phyloP scores from a whole-genome alignment of 2,113 vertebrate species.

The Lasiurus borealis region DNA sequence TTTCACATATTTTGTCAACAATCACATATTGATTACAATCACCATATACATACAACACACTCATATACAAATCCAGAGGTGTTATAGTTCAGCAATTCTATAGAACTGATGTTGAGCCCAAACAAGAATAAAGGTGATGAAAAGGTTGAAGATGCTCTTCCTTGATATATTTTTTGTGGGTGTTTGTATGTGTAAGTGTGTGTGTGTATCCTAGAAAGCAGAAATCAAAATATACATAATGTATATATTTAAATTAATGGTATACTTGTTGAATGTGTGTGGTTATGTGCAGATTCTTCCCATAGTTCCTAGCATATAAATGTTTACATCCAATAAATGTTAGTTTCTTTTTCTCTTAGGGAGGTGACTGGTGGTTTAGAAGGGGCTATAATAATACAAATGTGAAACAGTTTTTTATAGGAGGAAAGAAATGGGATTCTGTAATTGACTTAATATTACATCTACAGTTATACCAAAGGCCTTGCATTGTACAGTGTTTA shows the following conservation, averaged over 20 bases:
- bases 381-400: constrained; percentile 24
- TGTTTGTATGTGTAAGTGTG: background rate
- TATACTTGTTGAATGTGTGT: constrained; percentile 46
- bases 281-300: background rate
- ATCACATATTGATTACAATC: background rate
- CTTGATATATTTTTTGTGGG: background rate
- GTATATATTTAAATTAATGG: constrained; percentile 11
- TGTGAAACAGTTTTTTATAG: background rate
- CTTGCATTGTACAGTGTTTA: constrained; percentile 57
- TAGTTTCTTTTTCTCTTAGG: background rate
- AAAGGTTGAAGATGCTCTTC: background rate
- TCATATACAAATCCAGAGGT: background rate
- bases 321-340: constrained; percentile 41
- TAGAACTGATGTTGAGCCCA: constrained; percentile 18
- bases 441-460: constrained; percentile 58
- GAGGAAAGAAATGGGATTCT: constrained; percentile 27
- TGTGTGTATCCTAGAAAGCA: background rate
- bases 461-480: constrained; percentile 42
- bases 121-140: constrained; percentile 18
- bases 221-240: constrained; percentile 26
- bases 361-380: constrained; percentile 38
- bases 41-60: background rate
- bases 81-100: background rate
- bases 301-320: background rate
- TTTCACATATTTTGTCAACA: constrained; percentile 9